Conservation (phyloP, 2,113 vertebrate species). For the Tichodroma muraria region DNA sequence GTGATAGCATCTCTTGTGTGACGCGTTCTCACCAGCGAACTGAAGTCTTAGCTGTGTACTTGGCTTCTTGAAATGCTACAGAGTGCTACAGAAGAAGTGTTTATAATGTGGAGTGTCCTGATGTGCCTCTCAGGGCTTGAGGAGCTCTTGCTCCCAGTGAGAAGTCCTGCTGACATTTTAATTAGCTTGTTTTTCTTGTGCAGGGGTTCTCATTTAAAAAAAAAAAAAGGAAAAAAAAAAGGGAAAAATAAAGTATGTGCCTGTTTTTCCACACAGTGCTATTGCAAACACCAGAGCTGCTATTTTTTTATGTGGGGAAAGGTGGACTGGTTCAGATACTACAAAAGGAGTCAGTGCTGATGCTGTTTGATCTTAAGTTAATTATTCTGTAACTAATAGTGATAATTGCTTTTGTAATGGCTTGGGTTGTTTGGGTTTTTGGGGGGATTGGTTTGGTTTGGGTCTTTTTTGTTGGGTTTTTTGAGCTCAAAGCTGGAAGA, state of each 20-base stretch:
- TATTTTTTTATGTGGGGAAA: not conserved
- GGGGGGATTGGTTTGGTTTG: fast-evolving
- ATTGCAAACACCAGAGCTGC: not conserved
- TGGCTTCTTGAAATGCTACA: not conserved
- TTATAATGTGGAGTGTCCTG: not conserved
- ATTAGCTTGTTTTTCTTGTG: not conserved
- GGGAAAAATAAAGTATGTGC: not conserved
- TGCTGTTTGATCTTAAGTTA: not conserved
- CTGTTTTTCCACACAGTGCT: not conserved
- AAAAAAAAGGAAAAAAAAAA: not conserved
- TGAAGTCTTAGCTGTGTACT: not conserved
- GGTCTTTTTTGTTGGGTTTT: not conserved
- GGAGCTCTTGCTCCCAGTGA: not conserved
- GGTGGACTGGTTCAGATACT: not conserved
- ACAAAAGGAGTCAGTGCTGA: not conserved
- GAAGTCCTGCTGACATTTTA: not conserved
- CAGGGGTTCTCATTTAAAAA: too few species aligned
- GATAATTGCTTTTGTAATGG: not conserved
- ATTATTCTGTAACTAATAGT: not conserved
- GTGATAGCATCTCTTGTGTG: not conserved
- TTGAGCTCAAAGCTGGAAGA: slow-evolving; percentile 46
- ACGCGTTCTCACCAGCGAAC: not conserved
- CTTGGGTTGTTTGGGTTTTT: not conserved
- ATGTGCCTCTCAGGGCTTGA: not conserved
- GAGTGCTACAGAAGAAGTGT: not conserved